phyloP scores from a whole-genome alignment of 2,888 invertebrate species.

The Tenthredo scrophulariae region DNA sequence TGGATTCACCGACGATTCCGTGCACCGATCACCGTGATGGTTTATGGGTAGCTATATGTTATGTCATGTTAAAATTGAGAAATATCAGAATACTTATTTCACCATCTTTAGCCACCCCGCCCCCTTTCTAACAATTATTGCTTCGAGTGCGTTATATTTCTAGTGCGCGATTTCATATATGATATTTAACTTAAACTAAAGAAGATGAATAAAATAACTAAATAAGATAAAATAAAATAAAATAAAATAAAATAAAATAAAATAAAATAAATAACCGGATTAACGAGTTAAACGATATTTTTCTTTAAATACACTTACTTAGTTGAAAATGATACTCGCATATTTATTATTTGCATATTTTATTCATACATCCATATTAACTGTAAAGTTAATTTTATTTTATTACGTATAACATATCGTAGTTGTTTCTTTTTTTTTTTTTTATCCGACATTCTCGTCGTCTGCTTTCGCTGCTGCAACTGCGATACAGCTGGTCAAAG shows the following conservation, averaged over 20 bases:
- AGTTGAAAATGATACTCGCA: too few species aligned
- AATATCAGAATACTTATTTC: background rate
- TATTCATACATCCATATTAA: too few species aligned
- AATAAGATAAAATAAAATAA: background rate
- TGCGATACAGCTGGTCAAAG: background rate
- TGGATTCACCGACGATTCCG: background rate
- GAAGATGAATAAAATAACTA: background rate
- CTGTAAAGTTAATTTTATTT: too few species aligned
- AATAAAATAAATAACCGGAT: background rate
- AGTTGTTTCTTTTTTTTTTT: background rate
- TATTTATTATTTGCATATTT: background rate
- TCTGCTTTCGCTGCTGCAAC: background rate
- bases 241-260: background rate
- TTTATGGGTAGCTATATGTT: conserved; percentile 4
- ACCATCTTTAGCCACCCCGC: background rate
- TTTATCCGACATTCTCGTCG: background rate
- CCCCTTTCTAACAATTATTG: background rate
- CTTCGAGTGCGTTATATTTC: background rate
- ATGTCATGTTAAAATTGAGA: conserved; percentile 2
- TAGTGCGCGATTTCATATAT: background rate
- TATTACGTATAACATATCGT: too few species aligned
- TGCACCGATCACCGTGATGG: background rate
- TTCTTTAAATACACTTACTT: background rate
- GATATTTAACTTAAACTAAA: background rate
- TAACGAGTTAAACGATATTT: background rate